Percentiles rank a stretch among this genome's conserved stretches.
phyloP scores from a whole-genome alignment of 1,140 invertebrate species.

The Trachymyrmex cornetzi region DNA sequence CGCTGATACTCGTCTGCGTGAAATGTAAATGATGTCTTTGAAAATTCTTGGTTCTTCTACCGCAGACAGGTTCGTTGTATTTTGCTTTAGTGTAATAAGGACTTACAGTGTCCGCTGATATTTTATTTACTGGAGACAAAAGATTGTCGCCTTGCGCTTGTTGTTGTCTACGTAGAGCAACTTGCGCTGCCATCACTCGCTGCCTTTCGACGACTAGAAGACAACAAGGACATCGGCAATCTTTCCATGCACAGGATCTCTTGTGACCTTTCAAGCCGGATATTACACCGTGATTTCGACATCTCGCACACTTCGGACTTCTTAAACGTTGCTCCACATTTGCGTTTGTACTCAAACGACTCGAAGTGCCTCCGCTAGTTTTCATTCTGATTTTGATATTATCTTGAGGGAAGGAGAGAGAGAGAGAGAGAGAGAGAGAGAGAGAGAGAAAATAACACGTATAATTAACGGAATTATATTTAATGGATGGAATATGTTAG shows the following conservation, averaged over 20 bases:
- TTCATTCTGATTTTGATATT: conserved; percentile 57
- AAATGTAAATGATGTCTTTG: conserved; percentile 87
- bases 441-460: neutral
- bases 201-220: conserved; percentile 95
- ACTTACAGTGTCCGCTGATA: neutral
- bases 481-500: neutral
- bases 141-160: conserved; percentile 86
- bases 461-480: neutral
- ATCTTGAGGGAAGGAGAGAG: neutral
- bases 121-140: conserved; percentile 65
- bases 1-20: conserved; percentile 82
- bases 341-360: conserved; percentile 34
- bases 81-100: conserved; percentile 48
- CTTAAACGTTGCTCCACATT: conserved; percentile 85
- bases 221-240: conserved; percentile 95
- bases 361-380: conserved; percentile 50
- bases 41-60: conserved; percentile 84
- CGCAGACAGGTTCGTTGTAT: conserved; percentile 35
- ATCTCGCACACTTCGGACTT: conserved; percentile 95
- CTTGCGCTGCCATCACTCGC: conserved; percentile 94
- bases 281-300: conserved; percentile 95
- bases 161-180: conserved; percentile 89
- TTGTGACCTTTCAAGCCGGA: conserved; percentile 96
- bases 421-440: neutral
- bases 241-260: conserved; percentile 91